phyloP scores from a whole-genome alignment of 2,888 invertebrate genomes.

The Torymus auratus region DNA sequence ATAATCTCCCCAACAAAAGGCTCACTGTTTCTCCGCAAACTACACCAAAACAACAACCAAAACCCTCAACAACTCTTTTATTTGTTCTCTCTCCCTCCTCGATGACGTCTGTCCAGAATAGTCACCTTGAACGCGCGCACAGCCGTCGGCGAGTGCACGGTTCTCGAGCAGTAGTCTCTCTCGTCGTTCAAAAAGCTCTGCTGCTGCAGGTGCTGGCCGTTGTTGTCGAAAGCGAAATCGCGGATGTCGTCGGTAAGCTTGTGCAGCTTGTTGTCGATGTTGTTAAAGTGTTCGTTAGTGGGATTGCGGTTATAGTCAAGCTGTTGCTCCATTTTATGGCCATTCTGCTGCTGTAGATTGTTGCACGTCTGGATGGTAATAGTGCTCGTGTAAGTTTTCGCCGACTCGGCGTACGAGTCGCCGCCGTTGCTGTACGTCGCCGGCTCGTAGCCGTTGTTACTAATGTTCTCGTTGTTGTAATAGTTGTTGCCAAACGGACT shows the following conservation, averaged over 20 bases:
- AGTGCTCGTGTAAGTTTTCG: slow-evolving; percentile 74
- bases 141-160: slow-evolving; percentile 28
- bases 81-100: too few species aligned
- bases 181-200: slow-evolving; percentile 37
- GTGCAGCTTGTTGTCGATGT: slow-evolving; percentile 61
- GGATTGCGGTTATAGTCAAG: slow-evolving; percentile 54
- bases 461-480: slow-evolving; percentile 50
- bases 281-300: slow-evolving; percentile 55
- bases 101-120: slow-evolving; percentile 24
- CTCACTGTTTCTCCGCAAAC: too few species aligned
- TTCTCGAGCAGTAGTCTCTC: slow-evolving; percentile 37
- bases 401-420: neutral
- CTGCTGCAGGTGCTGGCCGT: neutral
- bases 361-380: slow-evolving; percentile 71
- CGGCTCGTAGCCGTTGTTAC: too few species aligned
- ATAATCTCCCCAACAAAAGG: too few species aligned
- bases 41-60: too few species aligned
- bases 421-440: too few species aligned
- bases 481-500: slow-evolving; percentile 6
- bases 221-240: slow-evolving; percentile 62
- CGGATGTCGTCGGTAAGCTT: slow-evolving; percentile 61
- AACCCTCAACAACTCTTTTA: too few species aligned
- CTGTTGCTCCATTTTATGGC: slow-evolving; percentile 3
- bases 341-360: slow-evolving; percentile 10
- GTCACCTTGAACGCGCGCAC: slow-evolving; percentile 55